Evolutionary conservation across 1,140 invertebrate genomes (phyloP).

Genomic region (Drosophila sproati): DNA sequence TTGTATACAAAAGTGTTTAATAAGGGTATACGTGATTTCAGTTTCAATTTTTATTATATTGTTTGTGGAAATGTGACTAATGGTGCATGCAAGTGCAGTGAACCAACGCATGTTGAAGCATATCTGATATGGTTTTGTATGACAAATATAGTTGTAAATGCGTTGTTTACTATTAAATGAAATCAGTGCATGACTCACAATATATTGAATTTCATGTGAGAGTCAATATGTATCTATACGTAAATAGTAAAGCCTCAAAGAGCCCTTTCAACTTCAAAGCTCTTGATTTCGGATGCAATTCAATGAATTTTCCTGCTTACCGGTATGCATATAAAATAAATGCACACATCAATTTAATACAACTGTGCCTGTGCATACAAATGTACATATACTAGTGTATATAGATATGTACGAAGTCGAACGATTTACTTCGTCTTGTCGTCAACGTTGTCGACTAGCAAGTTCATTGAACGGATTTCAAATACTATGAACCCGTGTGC

Average conservation of each 20-base stretch:
- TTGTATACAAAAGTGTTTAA: no score
- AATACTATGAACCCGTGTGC: slow-evolving; percentile 3
- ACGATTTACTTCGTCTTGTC: not conserved
- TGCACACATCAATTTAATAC: not conserved
- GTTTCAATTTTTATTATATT: slow-evolving; percentile 10
- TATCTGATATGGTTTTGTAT: slow-evolving; percentile 19
- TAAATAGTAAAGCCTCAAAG: not conserved
- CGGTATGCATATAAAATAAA: not conserved
- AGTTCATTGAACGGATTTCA: slow-evolving; percentile 54
- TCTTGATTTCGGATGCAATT: not conserved
- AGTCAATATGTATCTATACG: slow-evolving; percentile 11
- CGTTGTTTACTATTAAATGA: slow-evolving; percentile 14
- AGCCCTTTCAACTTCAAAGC: no score
- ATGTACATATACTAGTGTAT: not conserved
- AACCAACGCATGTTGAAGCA: slow-evolving; percentile 61
- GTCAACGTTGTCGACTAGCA: slow-evolving; percentile 7
- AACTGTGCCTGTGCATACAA: not conserved
- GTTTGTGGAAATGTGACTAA: slow-evolving; percentile 52
- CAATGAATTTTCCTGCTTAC: not conserved
- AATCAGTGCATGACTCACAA: not conserved
- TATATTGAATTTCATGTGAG: not conserved
- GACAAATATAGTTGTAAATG: slow-evolving; percentile 26
- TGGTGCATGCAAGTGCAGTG: slow-evolving; percentile 59
- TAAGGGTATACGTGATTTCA: not conserved
- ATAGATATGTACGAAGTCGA: slow-evolving; percentile 2